Evolutionary conservation across 1,140 invertebrate genomes (phyloP), one percentile per base, ranked within the genome.

Genomic region (Ptiloglossa arizonensis): DNA sequence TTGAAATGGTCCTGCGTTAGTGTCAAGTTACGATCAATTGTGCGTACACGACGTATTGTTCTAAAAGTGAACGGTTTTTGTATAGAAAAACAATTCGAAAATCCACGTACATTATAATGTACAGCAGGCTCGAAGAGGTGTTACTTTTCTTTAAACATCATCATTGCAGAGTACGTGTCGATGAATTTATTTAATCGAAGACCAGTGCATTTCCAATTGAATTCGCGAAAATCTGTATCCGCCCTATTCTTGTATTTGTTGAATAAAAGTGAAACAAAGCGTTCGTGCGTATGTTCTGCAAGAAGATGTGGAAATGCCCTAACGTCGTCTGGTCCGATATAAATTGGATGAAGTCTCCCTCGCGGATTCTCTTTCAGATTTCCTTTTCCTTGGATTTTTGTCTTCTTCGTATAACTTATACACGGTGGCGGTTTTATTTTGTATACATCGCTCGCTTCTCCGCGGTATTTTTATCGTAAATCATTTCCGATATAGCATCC

Each of bases 301-400:
- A 50, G 59, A 54, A 73, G 68, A 67, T 35, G 50, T 68, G 27
- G 27, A 68, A 56, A 64, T 38, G 35, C 67, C 50, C 62, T 56
- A 74, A 67, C 29, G 50, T 56, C 48, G 15, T 56, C n/a, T 32
- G 27, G 15, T 5, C 38, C 50, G 27, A 74, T 67, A 75, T 57
- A 75, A 68, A 75, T 68, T 56, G 63, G 50, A 75, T 75, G 46
- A 75, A 68, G 46, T 68, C 27, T 15, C 60, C 27, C n/a, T 24
- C 11, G 50, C 15, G 38, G 41, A 68, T 75, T 44, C 29, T n/a
- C 41, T 57, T 46, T 57, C 29, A 32, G 50, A 67, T 74, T 46
- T 44, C 35, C n/a, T 56, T 46, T n/a, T 24, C 17, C 27, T 1
- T 24, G 38, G 63, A 68, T 56, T 57, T 68, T 35, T n/a, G 27